These are phyloP conservation scores for Datnioides undecimradiatus DNA, from an alignment of 2,113 vertebrate species.

Conservation along the genomic window DNA sequence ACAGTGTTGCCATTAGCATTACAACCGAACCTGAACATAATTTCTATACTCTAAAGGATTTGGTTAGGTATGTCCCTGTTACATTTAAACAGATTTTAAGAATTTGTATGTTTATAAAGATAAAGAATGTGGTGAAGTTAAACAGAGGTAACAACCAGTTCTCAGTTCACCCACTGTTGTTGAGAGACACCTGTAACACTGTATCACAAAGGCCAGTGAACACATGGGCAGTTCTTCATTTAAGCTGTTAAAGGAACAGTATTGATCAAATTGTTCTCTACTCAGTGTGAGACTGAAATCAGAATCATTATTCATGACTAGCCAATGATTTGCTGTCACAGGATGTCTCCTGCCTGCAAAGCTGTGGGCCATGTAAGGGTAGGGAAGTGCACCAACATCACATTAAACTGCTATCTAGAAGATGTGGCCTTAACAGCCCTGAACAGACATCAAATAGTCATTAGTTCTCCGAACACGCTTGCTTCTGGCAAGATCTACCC, in stretches of 20 bases:
- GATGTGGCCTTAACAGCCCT: constrained; percentile 3
- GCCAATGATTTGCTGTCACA: constrained; percentile 73
- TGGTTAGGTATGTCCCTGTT: too few relatives aligned
- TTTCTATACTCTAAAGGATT: too few relatives aligned
- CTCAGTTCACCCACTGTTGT: background rate
- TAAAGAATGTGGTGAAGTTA: too few relatives aligned
- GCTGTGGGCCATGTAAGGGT: constrained; percentile 54
- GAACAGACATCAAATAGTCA: constrained; percentile 15
- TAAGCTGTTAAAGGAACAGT: constrained; percentile 52
- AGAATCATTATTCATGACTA: constrained; percentile 70
- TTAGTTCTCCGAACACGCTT: constrained; percentile 22
- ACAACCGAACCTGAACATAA: too few relatives aligned
- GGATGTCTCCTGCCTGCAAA: constrained; percentile 32
- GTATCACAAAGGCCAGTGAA: constrained; percentile 17
- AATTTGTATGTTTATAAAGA: too few relatives aligned
- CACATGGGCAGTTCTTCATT: constrained; percentile 39
- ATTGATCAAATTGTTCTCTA: constrained; percentile 60
- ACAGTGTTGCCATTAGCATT: too few relatives aligned
- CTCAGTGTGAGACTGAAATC: constrained; percentile 52
- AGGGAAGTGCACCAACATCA: constrained; percentile 29
- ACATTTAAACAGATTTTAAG: background rate
- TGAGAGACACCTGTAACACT: background rate
- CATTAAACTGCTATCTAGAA: constrained; percentile 41
- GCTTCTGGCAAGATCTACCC: constrained; percentile 23
- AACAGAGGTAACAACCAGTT: too few relatives aligned